Conservation (phyloP, 2,888 invertebrate species). For the Caenorhabditis macrosperma region DNA sequence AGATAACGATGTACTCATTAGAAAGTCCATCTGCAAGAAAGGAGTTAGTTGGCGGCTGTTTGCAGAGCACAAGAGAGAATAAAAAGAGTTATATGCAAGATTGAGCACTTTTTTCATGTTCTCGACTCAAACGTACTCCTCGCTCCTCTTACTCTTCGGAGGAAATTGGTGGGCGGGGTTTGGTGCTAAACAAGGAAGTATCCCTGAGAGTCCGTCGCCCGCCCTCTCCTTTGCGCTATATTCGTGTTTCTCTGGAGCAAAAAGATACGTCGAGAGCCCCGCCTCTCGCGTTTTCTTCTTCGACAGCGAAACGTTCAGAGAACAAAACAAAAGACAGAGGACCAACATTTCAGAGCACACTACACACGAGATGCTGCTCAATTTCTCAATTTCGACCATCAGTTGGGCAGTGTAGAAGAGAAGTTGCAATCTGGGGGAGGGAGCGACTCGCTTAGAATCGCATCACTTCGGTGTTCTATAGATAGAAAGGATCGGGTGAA, state of each 20-base stretch:
- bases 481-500: neutral
- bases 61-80: too few species aligned
- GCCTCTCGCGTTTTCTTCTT: slow-evolving; percentile 27
- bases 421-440: slow-evolving; percentile 12
- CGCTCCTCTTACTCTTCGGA: slow-evolving; percentile 25
- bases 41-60: neutral
- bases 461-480: slow-evolving; percentile 44
- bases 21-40: slow-evolving; percentile 60
- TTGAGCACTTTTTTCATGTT: slow-evolving; percentile 4
- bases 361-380: neutral
- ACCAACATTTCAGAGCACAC: slow-evolving; percentile 40
- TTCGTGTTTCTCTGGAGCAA: slow-evolving; percentile 42
- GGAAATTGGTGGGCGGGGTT: slow-evolving; percentile 54
- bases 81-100: neutral
- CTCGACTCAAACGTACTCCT: slow-evolving; percentile 35
- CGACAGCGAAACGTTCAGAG: slow-evolving; percentile 46
- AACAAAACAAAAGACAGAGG: slow-evolving; percentile 38
- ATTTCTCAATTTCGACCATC: slow-evolving; percentile 42
- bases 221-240: slow-evolving; percentile 35
- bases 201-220: slow-evolving; percentile 41
- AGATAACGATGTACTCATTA: slow-evolving; percentile 54
- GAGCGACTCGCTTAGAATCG: slow-evolving; percentile 20
- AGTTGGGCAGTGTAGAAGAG: neutral
- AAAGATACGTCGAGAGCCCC: slow-evolving; percentile 38
- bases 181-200: slow-evolving; percentile 61